phyloP scores from a whole-genome alignment of 2,888 invertebrate species.

The Choreutis nemorana region DNA sequence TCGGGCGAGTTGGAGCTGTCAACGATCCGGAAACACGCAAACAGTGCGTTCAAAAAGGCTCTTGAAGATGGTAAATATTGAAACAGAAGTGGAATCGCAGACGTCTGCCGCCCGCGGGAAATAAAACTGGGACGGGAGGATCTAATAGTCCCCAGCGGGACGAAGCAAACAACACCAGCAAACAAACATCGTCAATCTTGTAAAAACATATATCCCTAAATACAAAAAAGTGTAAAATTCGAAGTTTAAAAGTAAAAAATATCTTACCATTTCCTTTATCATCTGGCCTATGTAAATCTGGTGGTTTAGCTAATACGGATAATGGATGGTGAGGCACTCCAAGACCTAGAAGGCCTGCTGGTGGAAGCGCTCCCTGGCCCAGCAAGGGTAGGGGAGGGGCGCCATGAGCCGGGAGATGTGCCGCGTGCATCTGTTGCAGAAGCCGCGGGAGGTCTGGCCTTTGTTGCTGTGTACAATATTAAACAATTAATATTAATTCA shows the following conservation, averaged over 20 bases:
- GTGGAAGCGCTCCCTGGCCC: slow-evolving; percentile 55
- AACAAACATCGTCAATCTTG: slow-evolving; percentile 38
- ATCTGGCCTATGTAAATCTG: slow-evolving; percentile 79
- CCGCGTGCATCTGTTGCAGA: slow-evolving; percentile 93
- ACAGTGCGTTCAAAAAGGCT: slow-evolving; percentile 64
- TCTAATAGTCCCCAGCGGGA: slow-evolving; percentile 67
- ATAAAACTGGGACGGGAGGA: slow-evolving; percentile 16
- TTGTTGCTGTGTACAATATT: slow-evolving; percentile 74
- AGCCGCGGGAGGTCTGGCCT: slow-evolving; percentile 83
- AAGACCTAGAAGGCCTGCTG: slow-evolving; percentile 72
- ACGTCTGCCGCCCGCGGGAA: slow-evolving; percentile 36
- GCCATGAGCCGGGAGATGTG: slow-evolving; percentile 78
- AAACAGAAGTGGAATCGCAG: slow-evolving; percentile 63
- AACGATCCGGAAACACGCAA: slow-evolving; percentile 65
- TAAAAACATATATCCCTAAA: background rate
- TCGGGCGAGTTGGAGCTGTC: slow-evolving; percentile 50
- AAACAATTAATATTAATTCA: slow-evolving; percentile 4
- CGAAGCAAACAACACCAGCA: slow-evolving; percentile 47
- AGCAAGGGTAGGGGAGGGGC: slow-evolving; percentile 73
- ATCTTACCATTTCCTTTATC: slow-evolving; percentile 79
- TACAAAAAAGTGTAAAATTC: background rate
- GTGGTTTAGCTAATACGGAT: slow-evolving; percentile 79
- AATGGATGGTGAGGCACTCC: slow-evolving; percentile 78
- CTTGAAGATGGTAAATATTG: slow-evolving; percentile 65
- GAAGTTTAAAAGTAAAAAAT: background rate